Evolutionary conservation across 2,888 invertebrate species (phyloP).

Genomic region (Syrista parreyssii): DNA sequence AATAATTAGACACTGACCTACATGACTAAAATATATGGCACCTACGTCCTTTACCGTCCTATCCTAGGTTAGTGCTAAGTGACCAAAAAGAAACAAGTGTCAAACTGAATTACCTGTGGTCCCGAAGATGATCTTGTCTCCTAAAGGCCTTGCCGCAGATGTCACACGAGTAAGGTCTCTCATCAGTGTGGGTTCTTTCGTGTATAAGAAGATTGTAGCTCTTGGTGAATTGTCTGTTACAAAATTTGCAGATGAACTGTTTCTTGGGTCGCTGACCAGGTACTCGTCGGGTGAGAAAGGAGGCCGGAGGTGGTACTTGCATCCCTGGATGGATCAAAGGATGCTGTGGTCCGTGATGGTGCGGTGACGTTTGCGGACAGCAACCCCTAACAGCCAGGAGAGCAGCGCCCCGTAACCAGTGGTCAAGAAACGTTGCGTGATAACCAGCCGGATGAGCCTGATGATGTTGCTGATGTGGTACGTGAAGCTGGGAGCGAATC

Average conservation of each 20-base stretch:
- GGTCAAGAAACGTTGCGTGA: conserved; percentile 53
- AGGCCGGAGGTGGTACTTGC: conserved; percentile 54
- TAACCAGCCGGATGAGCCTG: conserved; percentile 45
- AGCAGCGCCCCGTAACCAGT: conserved; percentile 58
- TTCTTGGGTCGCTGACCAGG: conserved; percentile 92
- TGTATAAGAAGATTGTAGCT: conserved; percentile 97
- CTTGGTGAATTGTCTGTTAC: conserved; percentile 97
- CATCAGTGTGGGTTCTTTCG: conserved; percentile 97
- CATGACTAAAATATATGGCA: not conserved
- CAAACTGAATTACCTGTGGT: conserved; percentile 81
- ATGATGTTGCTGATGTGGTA: conserved; percentile 33
- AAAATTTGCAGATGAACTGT: conserved; percentile 98
- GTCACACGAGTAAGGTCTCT: conserved; percentile 97
- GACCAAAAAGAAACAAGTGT: not conserved
- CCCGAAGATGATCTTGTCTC: conserved; percentile 93
- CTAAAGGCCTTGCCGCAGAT: conserved; percentile 98
- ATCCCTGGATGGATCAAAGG: conserved; percentile 53
- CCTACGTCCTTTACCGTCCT: not conserved
- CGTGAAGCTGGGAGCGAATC: conserved; percentile 44
- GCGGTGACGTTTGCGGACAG: conserved; percentile 65
- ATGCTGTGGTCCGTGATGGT: conserved; percentile 66
- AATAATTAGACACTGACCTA: not conserved
- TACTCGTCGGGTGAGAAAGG: conserved; percentile 77
- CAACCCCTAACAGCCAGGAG: conserved; percentile 56
- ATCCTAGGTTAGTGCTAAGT: not conserved